Percentiles rank a stretch among this genome's conserved stretches.
phyloP scores from a whole-genome alignment of 2,797 vertebrate genomes.

The Limnodromus scolopaceus region DNA sequence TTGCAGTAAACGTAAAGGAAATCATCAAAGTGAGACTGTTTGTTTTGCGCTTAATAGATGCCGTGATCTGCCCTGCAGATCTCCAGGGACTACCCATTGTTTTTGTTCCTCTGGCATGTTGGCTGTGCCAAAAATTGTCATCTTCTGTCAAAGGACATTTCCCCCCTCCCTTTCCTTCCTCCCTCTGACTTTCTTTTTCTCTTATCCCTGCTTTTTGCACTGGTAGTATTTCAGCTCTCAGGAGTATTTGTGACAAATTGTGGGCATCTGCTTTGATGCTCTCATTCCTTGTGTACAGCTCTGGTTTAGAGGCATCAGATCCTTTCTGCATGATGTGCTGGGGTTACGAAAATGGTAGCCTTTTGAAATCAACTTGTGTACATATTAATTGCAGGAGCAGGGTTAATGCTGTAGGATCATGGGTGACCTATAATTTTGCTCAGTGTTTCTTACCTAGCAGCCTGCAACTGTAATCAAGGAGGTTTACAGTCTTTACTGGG shows the following conservation, averaged over 20 bases:
- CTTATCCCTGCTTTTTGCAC: not conserved
- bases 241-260: not conserved
- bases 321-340: not conserved
- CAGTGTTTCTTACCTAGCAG: not conserved
- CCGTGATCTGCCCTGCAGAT: not conserved
- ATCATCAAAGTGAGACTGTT: not conserved
- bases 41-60: not conserved
- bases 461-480: not conserved
- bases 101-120: not conserved
- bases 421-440: not conserved
- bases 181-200: not conserved
- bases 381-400: not conserved
- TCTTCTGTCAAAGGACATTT: not conserved
- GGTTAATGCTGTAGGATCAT: not conserved
- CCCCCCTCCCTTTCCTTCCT: not conserved
- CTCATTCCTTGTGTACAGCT: rapidly evolving
- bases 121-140: not conserved
- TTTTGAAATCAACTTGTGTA: not conserved
- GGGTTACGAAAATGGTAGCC: not conserved
- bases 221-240: not conserved
- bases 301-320: not conserved
- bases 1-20: not conserved
- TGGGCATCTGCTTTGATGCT: not conserved
- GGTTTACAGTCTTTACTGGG: not conserved
- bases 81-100: not conserved